These are phyloP conservation scores for Lepidurus arcticus DNA, from an alignment of 1,140 invertebrate species.

Conservation along the genomic window DNA sequence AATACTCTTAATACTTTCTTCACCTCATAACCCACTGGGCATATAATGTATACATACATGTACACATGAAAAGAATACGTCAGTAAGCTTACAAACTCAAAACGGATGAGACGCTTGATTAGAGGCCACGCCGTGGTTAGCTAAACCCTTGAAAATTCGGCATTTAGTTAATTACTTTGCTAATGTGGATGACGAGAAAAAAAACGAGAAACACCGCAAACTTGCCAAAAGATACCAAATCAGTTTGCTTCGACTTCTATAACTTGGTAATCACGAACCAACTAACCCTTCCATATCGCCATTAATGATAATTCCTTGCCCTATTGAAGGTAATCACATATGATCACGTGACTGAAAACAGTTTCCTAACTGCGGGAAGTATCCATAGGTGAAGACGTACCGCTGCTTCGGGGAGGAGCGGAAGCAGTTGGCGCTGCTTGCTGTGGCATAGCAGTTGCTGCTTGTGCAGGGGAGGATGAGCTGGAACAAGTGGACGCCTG, in stretches of 20 bases:
- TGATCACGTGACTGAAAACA: neutral
- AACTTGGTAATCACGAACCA: no score
- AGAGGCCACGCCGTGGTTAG: neutral
- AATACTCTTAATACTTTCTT: neutral
- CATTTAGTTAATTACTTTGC: neutral
- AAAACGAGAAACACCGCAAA: slow-evolving; percentile 8
- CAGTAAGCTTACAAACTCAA: neutral
- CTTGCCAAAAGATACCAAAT: neutral
- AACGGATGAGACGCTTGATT: neutral
- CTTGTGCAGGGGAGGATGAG: slow-evolving; percentile 36
- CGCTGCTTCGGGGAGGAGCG: slow-evolving; percentile 32
- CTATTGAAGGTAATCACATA: neutral
- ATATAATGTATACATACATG: neutral
- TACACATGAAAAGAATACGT: neutral
- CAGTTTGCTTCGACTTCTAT: neutral
- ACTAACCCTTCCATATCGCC: neutral
- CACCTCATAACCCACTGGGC: neutral
- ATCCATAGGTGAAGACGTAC: slow-evolving; percentile 40
- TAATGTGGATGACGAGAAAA: neutral
- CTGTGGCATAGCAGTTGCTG: slow-evolving; percentile 37
- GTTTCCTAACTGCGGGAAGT: slow-evolving; percentile 37
- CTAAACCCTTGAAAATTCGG: neutral
- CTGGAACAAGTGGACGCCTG: slow-evolving; percentile 36
- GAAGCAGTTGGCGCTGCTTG: slow-evolving; percentile 35
- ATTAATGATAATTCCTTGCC: neutral